phyloP scores from a whole-genome alignment of 2,888 invertebrate species.

The Spilosoma lubricipeda region DNA sequence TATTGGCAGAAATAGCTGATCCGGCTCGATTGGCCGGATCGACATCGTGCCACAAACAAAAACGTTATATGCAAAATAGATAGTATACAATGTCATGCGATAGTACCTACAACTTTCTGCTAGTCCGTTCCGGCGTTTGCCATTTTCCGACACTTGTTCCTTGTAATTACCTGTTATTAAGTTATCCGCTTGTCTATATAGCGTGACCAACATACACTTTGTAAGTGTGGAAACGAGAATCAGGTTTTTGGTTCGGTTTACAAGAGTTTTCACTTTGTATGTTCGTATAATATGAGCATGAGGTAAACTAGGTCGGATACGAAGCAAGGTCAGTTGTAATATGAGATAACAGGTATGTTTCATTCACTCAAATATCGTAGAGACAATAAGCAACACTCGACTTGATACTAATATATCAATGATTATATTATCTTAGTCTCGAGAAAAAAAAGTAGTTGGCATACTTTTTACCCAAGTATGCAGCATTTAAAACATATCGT shows the following conservation, averaged over 20 bases:
- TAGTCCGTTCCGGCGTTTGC: slow-evolving; percentile 59
- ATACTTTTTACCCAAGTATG: no score
- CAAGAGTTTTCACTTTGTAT: slow-evolving; percentile 45
- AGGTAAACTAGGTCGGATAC: neutral
- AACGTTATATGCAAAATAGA: neutral
- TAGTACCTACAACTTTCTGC: neutral
- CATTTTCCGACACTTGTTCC: slow-evolving; percentile 67
- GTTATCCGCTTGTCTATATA: slow-evolving; percentile 49
- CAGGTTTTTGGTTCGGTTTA: slow-evolving; percentile 58
- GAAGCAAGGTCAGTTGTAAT: neutral
- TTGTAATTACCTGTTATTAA: slow-evolving; percentile 66
- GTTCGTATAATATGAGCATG: neutral
- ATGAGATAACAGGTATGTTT: neutral
- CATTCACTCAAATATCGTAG: neutral
- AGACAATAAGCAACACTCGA: neutral
- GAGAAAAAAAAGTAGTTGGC: neutral
- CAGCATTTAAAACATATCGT: neutral
- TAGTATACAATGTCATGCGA: neutral
- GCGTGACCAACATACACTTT: slow-evolving; percentile 51
- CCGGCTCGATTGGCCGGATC: no score
- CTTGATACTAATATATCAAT: neutral
- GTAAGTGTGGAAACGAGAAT: slow-evolving; percentile 53
- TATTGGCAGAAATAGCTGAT: no score
- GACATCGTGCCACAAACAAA: neutral
- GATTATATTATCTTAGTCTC: neutral